Evolutionary conservation across 2,797 vertebrate species (phyloP), one percentile per base, ranked within the genome.

Genomic region (Chromobotia macracanthus): DNA sequence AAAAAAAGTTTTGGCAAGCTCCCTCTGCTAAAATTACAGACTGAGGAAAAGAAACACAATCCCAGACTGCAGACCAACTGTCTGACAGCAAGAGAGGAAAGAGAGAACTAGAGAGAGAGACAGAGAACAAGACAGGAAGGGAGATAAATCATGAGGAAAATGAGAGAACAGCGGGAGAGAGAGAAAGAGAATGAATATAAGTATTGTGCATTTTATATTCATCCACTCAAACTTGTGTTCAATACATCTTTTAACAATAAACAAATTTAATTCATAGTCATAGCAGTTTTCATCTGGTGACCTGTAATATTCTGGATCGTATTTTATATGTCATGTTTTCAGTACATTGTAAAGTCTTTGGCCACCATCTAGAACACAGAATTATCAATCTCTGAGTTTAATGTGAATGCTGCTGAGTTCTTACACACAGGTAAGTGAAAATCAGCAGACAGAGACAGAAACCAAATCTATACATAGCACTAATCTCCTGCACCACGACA

Each of bases 41-140:
- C 53, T 16, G 41, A 69, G 25, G 38, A 77, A 77, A 69, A 10
- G 25, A 77, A 69, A 77, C 75, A 56, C 18, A 46, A 60, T 77
- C 65, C 41, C 16, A 60, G 65, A 23, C 23, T 69, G 65, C 23
- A 19, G 53, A 60, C 51, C 41, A 58, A 48, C 18, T 21, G n/a
- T 46, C 11, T 21, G 31, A 65, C 9, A 65, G 23, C 58, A 69
- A 58, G 19, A 41, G 5, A 61, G 55, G 9, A 41, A 8, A n/a
- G 12, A 31, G 10, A 73, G 28, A 44, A 6, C 41, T 12, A 72
- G 28, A 74, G 50, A 44, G 16, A 25, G 5, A 41, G 25, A 7
- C 35, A 12, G 3, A 41, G 44, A 74, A 19, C n/a, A n/a, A 18
- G 67, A 10, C 35, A 44, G 38, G n/a, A 21, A 73, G n/a, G 44